These are phyloP conservation scores for Rhea americana DNA, from an alignment of 2,113 vertebrate genomes.

Conservation along the genomic window DNA sequence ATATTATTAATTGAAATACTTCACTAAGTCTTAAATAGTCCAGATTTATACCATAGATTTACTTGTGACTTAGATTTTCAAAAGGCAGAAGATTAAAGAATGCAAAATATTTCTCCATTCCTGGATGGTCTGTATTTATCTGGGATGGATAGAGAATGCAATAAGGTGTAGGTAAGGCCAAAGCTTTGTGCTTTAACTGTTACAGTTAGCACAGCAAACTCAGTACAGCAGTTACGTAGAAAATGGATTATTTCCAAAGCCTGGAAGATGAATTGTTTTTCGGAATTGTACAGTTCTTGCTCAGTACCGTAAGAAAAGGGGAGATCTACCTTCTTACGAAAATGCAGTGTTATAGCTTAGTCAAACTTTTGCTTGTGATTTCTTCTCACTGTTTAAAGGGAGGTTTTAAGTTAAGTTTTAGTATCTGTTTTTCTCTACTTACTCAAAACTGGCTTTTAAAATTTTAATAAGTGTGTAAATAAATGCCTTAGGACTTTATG, in stretches of 20 bases:
- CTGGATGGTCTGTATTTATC: fast-evolving
- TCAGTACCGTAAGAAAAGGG: background rate
- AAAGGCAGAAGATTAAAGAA: background rate
- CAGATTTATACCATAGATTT: background rate
- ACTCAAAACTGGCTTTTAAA: background rate
- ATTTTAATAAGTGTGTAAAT: background rate
- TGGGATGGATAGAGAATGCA: background rate
- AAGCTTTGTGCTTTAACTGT: background rate
- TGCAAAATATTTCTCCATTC: background rate
- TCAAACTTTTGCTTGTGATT: background rate
- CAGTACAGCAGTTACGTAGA: background rate
- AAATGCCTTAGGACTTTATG: background rate
- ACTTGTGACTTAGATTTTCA: background rate
- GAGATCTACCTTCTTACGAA: background rate
- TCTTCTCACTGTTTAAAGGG: too few relatives aligned
- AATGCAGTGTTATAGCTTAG: background rate
- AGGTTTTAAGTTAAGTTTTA: background rate
- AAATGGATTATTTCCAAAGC: background rate
- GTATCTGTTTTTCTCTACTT: background rate
- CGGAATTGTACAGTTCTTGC: background rate
- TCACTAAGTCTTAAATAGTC: background rate
- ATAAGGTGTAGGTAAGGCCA: background rate
- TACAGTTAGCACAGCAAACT: background rate
- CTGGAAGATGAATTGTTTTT: background rate
- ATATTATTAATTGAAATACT: background rate